Evolutionary conservation across 2,797 vertebrate genomes (phyloP).

Genomic region (Pristis pectinata): DNA sequence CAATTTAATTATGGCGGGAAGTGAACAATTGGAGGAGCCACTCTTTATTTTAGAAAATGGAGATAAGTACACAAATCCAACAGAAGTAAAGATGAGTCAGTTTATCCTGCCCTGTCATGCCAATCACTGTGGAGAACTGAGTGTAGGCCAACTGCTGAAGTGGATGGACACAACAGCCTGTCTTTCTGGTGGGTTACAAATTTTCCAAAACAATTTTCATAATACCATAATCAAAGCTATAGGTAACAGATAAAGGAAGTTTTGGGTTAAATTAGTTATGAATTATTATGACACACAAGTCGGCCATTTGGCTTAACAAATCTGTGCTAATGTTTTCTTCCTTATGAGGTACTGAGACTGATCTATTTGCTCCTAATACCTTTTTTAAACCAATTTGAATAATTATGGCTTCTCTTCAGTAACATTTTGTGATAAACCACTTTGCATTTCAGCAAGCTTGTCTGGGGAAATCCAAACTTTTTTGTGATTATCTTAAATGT

Average conservation of each 20-base stretch:
- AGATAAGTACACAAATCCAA: conserved; percentile 67
- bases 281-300: background rate
- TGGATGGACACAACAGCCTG: conserved; percentile 96
- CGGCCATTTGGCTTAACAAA: background rate
- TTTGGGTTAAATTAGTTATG: background rate
- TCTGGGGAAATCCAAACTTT: background rate
- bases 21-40: conserved; percentile 44
- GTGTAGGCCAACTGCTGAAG: conserved; percentile 84
- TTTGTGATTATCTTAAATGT: background rate
- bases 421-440: background rate
- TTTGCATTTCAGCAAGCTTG: background rate
- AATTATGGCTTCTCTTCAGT: background rate
- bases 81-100: conserved; percentile 95
- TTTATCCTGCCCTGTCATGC: conserved; percentile 87
- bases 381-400: no score
- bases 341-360: no score
- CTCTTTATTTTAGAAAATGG: conserved; percentile 53
- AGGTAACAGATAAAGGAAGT: no score
- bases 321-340: background rate
- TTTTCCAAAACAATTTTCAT: background rate
- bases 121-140: conserved; percentile 82
- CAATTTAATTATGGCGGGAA: conserved; percentile 50
- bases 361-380: background rate
- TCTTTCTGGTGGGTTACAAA: conserved; percentile 72
- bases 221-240: background rate